Evolutionary conservation across 2,797 vertebrate genomes (phyloP).

Genomic region (Falco concolor): DNA sequence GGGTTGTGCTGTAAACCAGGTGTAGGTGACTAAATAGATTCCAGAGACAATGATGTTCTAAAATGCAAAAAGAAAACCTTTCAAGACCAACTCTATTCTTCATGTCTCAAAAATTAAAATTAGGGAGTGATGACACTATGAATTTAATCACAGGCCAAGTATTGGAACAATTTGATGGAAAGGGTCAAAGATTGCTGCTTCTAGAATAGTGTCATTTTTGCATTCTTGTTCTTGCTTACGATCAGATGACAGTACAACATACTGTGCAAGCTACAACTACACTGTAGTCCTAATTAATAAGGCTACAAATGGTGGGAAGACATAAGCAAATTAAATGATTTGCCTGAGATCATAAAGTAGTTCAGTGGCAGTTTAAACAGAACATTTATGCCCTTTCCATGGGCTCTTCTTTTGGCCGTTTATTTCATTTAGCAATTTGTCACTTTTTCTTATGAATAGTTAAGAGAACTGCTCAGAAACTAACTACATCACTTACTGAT

Average conservation of each 20-base stretch:
- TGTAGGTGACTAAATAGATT: background rate
- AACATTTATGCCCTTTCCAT: background rate
- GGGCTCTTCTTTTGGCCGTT: background rate
- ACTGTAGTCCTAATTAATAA: background rate
- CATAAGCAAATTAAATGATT: background rate
- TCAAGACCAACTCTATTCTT: background rate
- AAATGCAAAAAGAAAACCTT: background rate
- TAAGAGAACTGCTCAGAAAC: slow-evolving; percentile 31
- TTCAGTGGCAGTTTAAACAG: background rate
- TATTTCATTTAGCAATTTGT: slow-evolving; percentile 6
- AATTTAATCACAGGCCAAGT: slow-evolving; percentile 20
- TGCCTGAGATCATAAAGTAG: background rate
- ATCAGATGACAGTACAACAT: background rate
- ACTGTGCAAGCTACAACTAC: background rate
- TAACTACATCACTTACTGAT: slow-evolving; percentile 5
- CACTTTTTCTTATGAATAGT: slow-evolving; percentile 21
- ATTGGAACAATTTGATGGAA: slow-evolving; percentile 11
- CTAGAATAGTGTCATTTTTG: background rate
- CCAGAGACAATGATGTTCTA: background rate
- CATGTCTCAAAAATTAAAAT: background rate
- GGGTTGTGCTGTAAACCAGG: background rate
- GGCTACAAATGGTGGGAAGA: background rate
- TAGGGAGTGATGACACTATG: background rate
- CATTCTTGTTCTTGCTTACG: background rate
- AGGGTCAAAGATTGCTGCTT: background rate